Evolutionary conservation across 2,888 invertebrate species (phyloP).

Genomic region (Papilio gigon): DNA sequence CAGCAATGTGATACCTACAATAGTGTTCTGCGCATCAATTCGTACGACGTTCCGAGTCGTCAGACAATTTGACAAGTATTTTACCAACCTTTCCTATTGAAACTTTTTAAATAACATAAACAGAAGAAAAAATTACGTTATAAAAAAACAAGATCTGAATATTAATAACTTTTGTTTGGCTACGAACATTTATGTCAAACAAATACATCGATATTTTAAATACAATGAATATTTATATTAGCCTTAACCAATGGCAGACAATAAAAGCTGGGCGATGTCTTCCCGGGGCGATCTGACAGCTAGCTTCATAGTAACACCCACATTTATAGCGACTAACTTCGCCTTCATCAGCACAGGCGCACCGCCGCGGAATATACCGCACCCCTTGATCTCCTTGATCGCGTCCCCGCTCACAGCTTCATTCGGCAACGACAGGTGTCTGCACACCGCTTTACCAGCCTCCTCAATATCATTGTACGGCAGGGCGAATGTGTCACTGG

Average conservation of each 20-base stretch:
- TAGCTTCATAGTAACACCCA: conserved; percentile 96
- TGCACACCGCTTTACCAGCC: conserved; percentile 72
- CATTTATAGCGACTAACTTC: conserved; percentile 87
- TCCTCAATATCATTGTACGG: conserved; percentile 78
- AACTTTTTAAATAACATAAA: too few species aligned
- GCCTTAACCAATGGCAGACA: conserved; percentile 90
- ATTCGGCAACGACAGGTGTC: conserved; percentile 68
- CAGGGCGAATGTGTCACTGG: conserved; percentile 96
- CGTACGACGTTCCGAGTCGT: too few species aligned
- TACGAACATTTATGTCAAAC: not conserved
- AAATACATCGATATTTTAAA: not conserved
- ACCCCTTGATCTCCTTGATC: conserved; percentile 71
- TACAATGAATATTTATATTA: not conserved
- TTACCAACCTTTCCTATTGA: too few species aligned
- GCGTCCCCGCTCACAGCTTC: conserved; percentile 67
- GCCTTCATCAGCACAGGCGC: conserved; percentile 94
- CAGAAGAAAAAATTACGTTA: too few species aligned
- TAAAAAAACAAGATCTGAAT: conserved; percentile 5
- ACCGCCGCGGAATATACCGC: conserved; percentile 94
- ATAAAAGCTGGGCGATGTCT: conserved; percentile 92
- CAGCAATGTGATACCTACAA: too few species aligned
- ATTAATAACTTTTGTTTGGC: not conserved
- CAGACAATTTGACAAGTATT: too few species aligned
- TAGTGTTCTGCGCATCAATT: too few species aligned
- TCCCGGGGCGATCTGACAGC: conserved; percentile 93